A percentile compares a stretch with the other conserved stretches of the same genome.
Evolutionary conservation across 2,113 vertebrate species (phyloP).

Genomic region (Nycticorax nycticorax): DNA sequence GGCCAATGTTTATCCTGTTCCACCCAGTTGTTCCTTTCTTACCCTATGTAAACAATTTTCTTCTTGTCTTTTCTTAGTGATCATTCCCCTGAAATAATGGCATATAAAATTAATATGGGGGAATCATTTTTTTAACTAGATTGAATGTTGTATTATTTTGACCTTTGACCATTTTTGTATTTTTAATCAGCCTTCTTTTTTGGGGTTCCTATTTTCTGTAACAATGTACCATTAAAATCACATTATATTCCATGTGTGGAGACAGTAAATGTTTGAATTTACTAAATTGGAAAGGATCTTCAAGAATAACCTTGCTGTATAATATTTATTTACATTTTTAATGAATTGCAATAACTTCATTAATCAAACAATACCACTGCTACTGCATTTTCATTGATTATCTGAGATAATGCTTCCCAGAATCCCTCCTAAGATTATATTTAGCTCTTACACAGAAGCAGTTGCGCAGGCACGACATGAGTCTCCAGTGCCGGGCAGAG

Average conservation of each 20-base stretch:
- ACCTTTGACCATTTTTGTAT: neutral
- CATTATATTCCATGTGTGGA: too few relatives aligned
- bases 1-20: neutral
- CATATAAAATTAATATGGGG: rapidly evolving
- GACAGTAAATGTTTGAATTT: neutral
- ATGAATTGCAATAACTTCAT: neutral
- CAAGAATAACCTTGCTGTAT: neutral
- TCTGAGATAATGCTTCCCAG: neutral
- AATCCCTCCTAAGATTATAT: neutral
- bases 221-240: neutral
- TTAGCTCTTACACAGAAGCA: neutral
- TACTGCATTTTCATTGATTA: neutral
- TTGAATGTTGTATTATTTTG: neutral
- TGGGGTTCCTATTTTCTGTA: neutral
- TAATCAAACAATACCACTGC: neutral
- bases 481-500: neutral
- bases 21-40: neutral
- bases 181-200: neutral
- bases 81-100: neutral
- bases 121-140: rapidly evolving
- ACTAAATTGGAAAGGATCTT: neutral
- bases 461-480: rapidly evolving
- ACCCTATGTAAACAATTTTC: neutral
- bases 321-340: neutral
- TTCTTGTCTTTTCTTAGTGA: neutral